Base-by-base conservation (phyloP, 2,113 vertebrate genomes). In the Tetraodon nigroviridis region DNA sequence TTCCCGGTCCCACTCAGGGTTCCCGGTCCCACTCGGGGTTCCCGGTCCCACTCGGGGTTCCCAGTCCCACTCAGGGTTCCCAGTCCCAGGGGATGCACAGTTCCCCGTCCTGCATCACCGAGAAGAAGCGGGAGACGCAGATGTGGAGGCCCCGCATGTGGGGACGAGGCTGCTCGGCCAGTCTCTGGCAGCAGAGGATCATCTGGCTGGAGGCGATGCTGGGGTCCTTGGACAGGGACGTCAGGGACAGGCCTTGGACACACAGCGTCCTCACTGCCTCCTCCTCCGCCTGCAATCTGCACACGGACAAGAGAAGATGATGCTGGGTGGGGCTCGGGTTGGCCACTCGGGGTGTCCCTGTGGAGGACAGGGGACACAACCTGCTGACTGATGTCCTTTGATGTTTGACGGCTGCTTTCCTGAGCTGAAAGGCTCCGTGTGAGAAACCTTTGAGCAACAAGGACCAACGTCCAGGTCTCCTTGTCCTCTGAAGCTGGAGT, bases 31-130 rank as follows among this genome's bases (percentile, higher is more conserved):
- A 99, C 21, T 93, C 87, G 93, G 68, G 77, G 84, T 79, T 94
- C 95, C 94, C 94, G 98, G 76, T 98, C 92, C 97, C 97, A 99
- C n/a, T n/a, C n/a, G n/a, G n/a, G n/a, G n/a, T n/a, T n/a, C n/a
- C n/a, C n/a, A n/a, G 42, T 16, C 50, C 7, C 20, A 3, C 21
- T 93, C 87, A 93, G 68, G 77, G 84, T 79, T 94, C 95, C 94
- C 94, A 98, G 76, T 98, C 92, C 97, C 97, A 99, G 40, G 97
- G 97, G 61, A 99, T 92, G 71, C 93, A 97, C 3, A 98, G 81
- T 75, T 98, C 95, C 55, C 97, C 97, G 3, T 99, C 97, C 76
- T 98, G 94, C 89, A 94, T 90, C 32, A 99, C 94, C 0, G 95
- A 95, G 86, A 95, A 99, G 77, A 95, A 98, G 50, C 94, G 93